A percentile compares a stretch with the other conserved stretches of the same genome.
These are phyloP conservation scores for Dasyurus viverrinus DNA, from an alignment of 2,113 vertebrate species.

Conservation along the genomic window DNA sequence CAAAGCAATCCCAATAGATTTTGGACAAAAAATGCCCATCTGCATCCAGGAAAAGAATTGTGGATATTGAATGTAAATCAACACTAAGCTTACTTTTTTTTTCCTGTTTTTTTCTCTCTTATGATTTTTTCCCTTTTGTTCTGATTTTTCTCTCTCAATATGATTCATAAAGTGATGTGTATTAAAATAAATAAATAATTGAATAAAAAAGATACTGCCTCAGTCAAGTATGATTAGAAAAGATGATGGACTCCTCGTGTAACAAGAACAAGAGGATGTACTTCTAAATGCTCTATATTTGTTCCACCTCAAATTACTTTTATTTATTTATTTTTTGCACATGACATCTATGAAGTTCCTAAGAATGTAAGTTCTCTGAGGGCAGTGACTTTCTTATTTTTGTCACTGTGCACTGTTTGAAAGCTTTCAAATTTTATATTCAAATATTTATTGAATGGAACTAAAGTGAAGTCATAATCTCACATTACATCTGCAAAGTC, in stretches of 20 bases:
- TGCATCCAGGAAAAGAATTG: too few species aligned
- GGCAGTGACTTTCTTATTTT: neutral
- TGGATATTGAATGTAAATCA: too few species aligned
- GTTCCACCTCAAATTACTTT: neutral
- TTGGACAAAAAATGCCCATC: too few species aligned
- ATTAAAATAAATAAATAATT: too few species aligned
- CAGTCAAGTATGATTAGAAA: neutral
- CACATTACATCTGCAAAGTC: neutral
- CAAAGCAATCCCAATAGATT: too few species aligned
- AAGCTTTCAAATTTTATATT: neutral
- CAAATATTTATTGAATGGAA: neutral
- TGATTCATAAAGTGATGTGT: too few species aligned
- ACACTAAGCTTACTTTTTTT: too few species aligned
- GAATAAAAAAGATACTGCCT: too few species aligned
- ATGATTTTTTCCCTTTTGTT: too few species aligned
- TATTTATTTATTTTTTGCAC: neutral
- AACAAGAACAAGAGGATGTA: neutral
- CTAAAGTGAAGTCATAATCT: neutral
- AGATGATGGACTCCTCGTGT: neutral
- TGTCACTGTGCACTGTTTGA: neutral
- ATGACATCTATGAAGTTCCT: neutral
- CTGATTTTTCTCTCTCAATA: too few species aligned
- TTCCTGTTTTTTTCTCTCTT: too few species aligned
- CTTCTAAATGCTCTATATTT: too few species aligned
- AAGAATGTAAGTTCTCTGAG: neutral